Evolutionary conservation across 1,140 invertebrate genomes (phyloP), one percentile per base, ranked within the genome.

Genomic region (Procambarus clarkii): DNA sequence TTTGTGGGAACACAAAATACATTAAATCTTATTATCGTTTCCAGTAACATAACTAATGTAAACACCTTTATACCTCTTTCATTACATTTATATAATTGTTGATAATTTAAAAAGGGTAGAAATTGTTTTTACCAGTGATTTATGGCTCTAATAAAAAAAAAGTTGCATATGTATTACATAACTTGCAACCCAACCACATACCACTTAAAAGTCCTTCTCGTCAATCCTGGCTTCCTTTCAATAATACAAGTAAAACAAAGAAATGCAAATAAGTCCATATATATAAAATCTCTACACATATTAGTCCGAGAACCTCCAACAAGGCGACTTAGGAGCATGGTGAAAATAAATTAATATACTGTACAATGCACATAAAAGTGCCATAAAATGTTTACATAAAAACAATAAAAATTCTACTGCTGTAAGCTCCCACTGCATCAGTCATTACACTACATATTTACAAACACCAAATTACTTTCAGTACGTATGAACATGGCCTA

Each of bases 311-410:
- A 76, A 46, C 24, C 46, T 64, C 69, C 77, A 58, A 34, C 34
- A 34, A 34, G 34, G 54, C 64, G 78, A 24, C 64, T 44, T n/a
- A n/a, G 54, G 45, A 79, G 76, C 45, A 45, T 60, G 54, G 24
- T 44, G 46, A 85, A 83, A 60, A 91, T 91, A 91, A 91, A 91
- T 91, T 80, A 91, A 85, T 84, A 91, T 89, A 91, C 81, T 91
- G 89, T 91, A 91, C 89, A 91, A 18, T 78, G 74, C 83, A 85
- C 89, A 85, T 34, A 46, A 46, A 64, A 79, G 76, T 85, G 82
- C 76, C 80, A 50, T 64, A 77, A 80, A 77, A 84, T 69, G 34
- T 79, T 50, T 79, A 80, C 60, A 80, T 34, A 60, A 91, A 85
- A 60, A 21, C 69, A 85, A 45, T 77, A 85, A 88, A 81, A 81